These are phyloP conservation scores for Drosophila persimilis DNA, from an alignment of 1,140 invertebrate genomes.

Conservation along the genomic window DNA sequence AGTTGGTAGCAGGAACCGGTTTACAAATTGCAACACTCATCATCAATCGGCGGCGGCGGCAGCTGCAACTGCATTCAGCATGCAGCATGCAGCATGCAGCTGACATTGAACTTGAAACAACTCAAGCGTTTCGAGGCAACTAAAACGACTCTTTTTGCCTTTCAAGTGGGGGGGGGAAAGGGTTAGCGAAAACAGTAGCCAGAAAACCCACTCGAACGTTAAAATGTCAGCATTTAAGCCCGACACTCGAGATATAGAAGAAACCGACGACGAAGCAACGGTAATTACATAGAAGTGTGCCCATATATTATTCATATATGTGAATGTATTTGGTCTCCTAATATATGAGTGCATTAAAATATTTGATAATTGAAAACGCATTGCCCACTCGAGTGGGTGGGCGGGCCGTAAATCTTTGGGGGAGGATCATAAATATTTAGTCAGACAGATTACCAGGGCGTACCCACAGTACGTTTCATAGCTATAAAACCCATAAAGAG, in stretches of 20 bases:
- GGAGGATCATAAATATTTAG: slow-evolving; percentile 21
- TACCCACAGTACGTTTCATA: background rate
- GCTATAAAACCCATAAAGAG: slow-evolving; percentile 2
- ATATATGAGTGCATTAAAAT: slow-evolving; percentile 49
- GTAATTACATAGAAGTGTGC: slow-evolving; percentile 53
- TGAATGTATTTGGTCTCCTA: too few relatives aligned
- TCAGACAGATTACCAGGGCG: slow-evolving; percentile 21
- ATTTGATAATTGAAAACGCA: slow-evolving; percentile 64
- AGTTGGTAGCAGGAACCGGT: slow-evolving; percentile 52
- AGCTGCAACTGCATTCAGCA: slow-evolving; percentile 13
- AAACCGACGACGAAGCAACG: slow-evolving; percentile 4
- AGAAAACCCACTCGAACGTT: slow-evolving; percentile 34
- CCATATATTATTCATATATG: slow-evolving; percentile 34
- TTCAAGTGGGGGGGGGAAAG: slow-evolving; percentile 25
- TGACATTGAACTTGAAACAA: slow-evolving; percentile 75
- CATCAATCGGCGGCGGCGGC: slow-evolving; percentile 14
- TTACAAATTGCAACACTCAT: slow-evolving; percentile 55
- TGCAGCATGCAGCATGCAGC: slow-evolving; percentile 26
- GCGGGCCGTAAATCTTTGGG: slow-evolving; percentile 44
- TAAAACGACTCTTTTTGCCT: background rate
- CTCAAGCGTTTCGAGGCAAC: slow-evolving; percentile 17
- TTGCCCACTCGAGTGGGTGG: slow-evolving; percentile 29
- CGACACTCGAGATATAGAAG: slow-evolving; percentile 41
- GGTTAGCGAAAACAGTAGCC: slow-evolving; percentile 19
- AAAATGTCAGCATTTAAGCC: slow-evolving; percentile 54